phyloP scores from a whole-genome alignment of 2,113 vertebrate genomes.

The Callipepla californica region DNA sequence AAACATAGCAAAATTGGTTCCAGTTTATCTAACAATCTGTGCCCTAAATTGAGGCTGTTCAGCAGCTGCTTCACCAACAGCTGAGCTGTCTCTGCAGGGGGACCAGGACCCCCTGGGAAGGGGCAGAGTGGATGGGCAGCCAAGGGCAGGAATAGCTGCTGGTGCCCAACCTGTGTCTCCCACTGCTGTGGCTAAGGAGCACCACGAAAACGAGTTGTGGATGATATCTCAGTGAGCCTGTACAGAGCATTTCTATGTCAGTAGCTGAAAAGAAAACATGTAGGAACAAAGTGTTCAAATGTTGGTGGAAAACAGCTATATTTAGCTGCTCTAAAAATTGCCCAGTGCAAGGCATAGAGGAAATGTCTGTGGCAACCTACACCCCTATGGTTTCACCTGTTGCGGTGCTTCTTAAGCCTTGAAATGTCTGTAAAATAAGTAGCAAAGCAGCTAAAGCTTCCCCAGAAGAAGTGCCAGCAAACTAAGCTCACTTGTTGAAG shows the following conservation, averaged over 20 bases:
- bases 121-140: not conserved
- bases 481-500: not conserved
- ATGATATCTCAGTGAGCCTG: not conserved
- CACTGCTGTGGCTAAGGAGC: accelerated
- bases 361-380: not conserved
- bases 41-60: not conserved
- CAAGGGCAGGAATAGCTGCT: not conserved
- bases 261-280: not conserved
- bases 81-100: constrained; percentile 11
- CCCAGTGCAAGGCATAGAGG: not conserved
- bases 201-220: not conserved
- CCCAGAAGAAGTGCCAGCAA: constrained; percentile 45
- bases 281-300: not conserved
- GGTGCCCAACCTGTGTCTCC: not conserved
- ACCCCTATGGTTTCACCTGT: constrained; percentile 21
- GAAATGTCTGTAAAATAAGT: constrained; percentile 26
- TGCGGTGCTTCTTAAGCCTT: not conserved
- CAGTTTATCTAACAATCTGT: constrained; percentile 28
- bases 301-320: constrained; percentile 39
- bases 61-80: constrained; percentile 43
- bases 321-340: constrained; percentile 65
- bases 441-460: constrained; percentile 13
- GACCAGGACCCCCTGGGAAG: not conserved
- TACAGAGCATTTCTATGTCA: not conserved
- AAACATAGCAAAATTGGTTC: not conserved